Evolutionary conservation across 2,797 vertebrate genomes (phyloP).

Genomic region (Hephaestus fuliginosus): DNA sequence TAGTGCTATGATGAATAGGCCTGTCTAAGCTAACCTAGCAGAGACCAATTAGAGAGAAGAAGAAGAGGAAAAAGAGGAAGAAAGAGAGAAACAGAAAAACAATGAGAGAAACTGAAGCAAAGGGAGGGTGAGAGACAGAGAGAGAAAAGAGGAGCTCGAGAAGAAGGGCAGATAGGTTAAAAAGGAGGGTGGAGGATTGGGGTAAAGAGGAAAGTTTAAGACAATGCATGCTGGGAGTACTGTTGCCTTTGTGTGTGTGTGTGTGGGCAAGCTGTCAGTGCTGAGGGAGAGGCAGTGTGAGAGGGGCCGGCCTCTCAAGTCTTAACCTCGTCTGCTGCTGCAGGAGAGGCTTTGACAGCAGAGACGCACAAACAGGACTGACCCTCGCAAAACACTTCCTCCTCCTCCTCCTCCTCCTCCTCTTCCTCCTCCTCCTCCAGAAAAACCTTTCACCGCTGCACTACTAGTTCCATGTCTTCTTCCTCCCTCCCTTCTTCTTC

Average conservation of each 20-base stretch:
- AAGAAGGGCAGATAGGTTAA: conserved; percentile 67
- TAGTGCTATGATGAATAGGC: conserved; percentile 98
- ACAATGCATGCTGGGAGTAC: conserved; percentile 45
- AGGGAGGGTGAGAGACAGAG: conserved; percentile 34
- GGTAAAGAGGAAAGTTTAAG: conserved; percentile 70
- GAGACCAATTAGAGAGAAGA: conserved; percentile 95
- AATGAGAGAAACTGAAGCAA: conserved; percentile 84
- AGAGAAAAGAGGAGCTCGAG: conserved; percentile 24
- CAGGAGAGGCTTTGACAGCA: conserved; percentile 83
- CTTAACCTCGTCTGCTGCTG: conserved; percentile 84
- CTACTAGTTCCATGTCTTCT: conserved; percentile 17
- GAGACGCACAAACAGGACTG: conserved; percentile 72
- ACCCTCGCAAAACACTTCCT: conserved; percentile 48
- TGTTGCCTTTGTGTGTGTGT: conserved; percentile 39
- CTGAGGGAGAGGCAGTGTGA: conserved; percentile 71
- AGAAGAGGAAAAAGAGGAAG: conserved; percentile 62
- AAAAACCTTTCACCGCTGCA: conserved; percentile 46
- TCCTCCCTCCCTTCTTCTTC: conserved; percentile 13
- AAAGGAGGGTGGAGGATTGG: conserved; percentile 57
- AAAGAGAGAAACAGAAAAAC: conserved; percentile 56
- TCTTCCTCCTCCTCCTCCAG: conserved; percentile 35
- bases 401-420: conserved; percentile 34
- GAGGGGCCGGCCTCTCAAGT: conserved; percentile 74
- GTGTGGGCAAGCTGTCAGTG: conserved; percentile 74
- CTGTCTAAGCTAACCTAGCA: conserved; percentile 96